Evolutionary conservation across 2,888 invertebrate genomes (phyloP).

Genomic region (Troides helena): DNA sequence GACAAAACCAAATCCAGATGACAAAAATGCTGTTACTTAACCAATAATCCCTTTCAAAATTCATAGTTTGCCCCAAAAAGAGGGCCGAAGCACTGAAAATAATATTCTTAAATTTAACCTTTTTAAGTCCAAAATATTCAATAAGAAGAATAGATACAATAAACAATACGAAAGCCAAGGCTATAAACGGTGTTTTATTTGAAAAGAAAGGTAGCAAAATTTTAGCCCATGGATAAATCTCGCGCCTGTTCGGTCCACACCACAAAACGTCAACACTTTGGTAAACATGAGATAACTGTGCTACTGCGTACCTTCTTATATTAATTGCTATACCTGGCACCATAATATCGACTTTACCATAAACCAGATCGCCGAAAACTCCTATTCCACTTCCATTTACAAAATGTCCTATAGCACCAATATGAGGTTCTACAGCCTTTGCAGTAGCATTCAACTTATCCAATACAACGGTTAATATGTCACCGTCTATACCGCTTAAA

Average conservation of each 20-base stretch:
- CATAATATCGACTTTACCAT: slow-evolving; percentile 47
- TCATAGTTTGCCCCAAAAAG: slow-evolving; percentile 52
- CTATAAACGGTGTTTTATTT: slow-evolving; percentile 42
- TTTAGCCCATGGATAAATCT: slow-evolving; percentile 49
- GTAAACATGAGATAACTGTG: slow-evolving; percentile 45
- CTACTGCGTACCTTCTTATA: slow-evolving; percentile 39
- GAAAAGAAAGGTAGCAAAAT: slow-evolving; percentile 49
- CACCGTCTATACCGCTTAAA: slow-evolving; percentile 48
- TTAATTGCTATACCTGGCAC: slow-evolving; percentile 44
- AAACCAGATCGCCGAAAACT: slow-evolving; percentile 43
- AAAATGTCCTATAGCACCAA: slow-evolving; percentile 39
- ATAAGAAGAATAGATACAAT: slow-evolving; percentile 36
- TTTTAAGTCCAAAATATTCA: slow-evolving; percentile 35
- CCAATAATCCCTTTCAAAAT: slow-evolving; percentile 44
- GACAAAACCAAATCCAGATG: slow-evolving; percentile 60
- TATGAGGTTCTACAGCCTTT: slow-evolving; percentile 36
- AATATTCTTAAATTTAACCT: slow-evolving; percentile 32
- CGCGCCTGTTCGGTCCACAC: slow-evolving; percentile 49
- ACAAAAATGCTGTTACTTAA: slow-evolving; percentile 47
- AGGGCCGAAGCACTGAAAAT: slow-evolving; percentile 45
- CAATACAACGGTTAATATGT: slow-evolving; percentile 40
- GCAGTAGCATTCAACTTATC: slow-evolving; percentile 48
- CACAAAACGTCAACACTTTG: slow-evolving; percentile 44
- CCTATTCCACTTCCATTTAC: slow-evolving; percentile 42
- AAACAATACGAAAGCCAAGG: slow-evolving; percentile 39